Base-by-base conservation (phyloP, 2,888 invertebrate species). In the Zele albiditarsus region DNA sequence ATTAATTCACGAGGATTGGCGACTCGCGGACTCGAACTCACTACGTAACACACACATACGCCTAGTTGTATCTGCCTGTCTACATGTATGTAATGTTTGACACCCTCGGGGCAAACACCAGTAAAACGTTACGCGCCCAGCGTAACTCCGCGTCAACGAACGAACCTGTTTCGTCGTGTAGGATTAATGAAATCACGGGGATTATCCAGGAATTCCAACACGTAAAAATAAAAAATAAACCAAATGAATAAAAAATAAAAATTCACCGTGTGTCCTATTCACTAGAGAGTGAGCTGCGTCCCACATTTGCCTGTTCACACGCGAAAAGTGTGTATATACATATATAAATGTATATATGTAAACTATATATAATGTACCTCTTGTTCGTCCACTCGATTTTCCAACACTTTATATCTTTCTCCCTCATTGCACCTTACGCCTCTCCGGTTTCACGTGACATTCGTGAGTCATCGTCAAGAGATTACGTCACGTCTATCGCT, bases 401-500 rank as follows among this genome's bases (percentile, higher is more conserved):
- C 53, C 33, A 25, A 72, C 71, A 60, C 49, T 28, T 33, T 74
- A 63, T 70, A 74, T 74, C 74, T 74, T 74, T 73, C 66, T 78
- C 69, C 57, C 71, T 66, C 70, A 65, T 73, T 67, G 72, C 75
- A 68, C 67, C 66, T 75, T 72, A 73, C 73, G 49, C 71, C 71
- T 74, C 69, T 74, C 49, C 42, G 62, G 70, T 78, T 77, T 76
- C 66, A 73, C 77, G 74, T 76, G 74, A 76, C 72, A 72, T 70
- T 60, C 60, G 57, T 78, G 78, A 80, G 73, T 80, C 80, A 80
- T 77, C 76, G 77, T 60, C 70, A 67, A 28, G 71, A 63, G 74
- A 70, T 79, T 79, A 77, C 77, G 78, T 77, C 77, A 79, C 70
- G 46, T 65, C 57, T 72, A 70, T 74, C 73, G 57, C 28, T 53